phyloP scores from a whole-genome alignment of 1,140 invertebrate species.

The Goniozus legneri region DNA sequence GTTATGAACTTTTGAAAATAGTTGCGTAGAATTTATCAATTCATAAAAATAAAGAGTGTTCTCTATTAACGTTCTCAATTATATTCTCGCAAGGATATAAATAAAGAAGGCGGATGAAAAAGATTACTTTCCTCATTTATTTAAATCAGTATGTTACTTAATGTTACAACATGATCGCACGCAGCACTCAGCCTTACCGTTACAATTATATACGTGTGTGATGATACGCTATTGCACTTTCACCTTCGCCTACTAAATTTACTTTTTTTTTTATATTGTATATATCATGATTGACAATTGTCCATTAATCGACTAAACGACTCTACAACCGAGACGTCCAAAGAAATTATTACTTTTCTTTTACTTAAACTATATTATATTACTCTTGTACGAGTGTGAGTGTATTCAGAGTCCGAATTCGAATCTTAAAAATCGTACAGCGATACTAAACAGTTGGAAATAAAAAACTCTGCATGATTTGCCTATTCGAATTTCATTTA shows the following conservation, averaged over 20 bases:
- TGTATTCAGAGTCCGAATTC: too few species aligned
- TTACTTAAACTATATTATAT: too few species aligned
- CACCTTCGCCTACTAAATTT: neutral
- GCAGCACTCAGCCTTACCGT: neutral
- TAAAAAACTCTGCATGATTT: too few species aligned
- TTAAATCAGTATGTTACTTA: neutral
- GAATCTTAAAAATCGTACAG: too few species aligned
- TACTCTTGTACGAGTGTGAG: too few species aligned
- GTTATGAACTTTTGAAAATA: neutral
- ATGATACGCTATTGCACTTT: neutral
- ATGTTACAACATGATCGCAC: neutral
- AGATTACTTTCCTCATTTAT: conserved; percentile 16
- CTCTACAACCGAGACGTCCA: conserved; percentile 9
- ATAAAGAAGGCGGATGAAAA: conserved; percentile 1
- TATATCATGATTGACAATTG: neutral
- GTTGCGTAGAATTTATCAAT: neutral
- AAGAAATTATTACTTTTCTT: conserved; percentile 4
- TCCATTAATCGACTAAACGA: conserved; percentile 9
- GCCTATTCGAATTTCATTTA: too few species aligned
- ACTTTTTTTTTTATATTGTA: neutral
- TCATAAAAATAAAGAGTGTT: neutral
- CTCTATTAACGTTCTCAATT: neutral
- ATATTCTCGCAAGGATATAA: neutral
- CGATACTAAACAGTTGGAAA: too few species aligned
- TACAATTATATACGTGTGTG: neutral